These are phyloP conservation scores for Magallana nippona DNA, from an alignment of 2,888 invertebrate species.

Conservation along the genomic window DNA sequence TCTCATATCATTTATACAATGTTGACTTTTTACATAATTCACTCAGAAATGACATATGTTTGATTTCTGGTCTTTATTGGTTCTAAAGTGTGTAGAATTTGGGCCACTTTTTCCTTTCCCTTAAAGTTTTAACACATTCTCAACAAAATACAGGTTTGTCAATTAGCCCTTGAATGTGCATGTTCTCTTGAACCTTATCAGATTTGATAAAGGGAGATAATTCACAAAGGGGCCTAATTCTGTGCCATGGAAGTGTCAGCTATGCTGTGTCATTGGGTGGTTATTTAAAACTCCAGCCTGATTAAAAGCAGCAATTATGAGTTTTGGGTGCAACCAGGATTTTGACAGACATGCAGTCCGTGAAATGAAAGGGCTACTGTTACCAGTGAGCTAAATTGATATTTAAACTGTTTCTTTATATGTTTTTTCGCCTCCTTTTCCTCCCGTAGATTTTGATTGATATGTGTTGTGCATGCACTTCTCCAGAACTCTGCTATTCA, in stretches of 20 bases:
- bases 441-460: constrained; percentile 8
- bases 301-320: not conserved
- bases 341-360: constrained; percentile 27
- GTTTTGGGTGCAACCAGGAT: not conserved
- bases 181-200: not conserved
- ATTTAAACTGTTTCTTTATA: constrained; percentile 30
- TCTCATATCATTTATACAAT: not conserved
- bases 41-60: not conserved
- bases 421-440: not conserved
- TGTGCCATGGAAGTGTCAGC: constrained; percentile 13
- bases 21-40: not conserved
- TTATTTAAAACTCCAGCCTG: constrained; percentile 26
- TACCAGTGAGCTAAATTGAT: not conserved
- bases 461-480: constrained; percentile 14
- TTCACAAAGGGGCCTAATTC: constrained; percentile 20
- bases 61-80: not conserved
- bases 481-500: not conserved
- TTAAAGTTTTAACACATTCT: not conserved
- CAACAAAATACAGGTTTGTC: not conserved
- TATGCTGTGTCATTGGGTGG: constrained; percentile 13
- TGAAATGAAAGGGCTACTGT: constrained; percentile 35
- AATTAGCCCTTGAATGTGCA: not conserved
- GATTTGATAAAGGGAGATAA: constrained; percentile 33
- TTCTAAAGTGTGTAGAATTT: not conserved
- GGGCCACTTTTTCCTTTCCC: not conserved